Base-by-base conservation (phyloP, 2,113 vertebrate genomes). In the Paramormyrops kingsleyae region DNA sequence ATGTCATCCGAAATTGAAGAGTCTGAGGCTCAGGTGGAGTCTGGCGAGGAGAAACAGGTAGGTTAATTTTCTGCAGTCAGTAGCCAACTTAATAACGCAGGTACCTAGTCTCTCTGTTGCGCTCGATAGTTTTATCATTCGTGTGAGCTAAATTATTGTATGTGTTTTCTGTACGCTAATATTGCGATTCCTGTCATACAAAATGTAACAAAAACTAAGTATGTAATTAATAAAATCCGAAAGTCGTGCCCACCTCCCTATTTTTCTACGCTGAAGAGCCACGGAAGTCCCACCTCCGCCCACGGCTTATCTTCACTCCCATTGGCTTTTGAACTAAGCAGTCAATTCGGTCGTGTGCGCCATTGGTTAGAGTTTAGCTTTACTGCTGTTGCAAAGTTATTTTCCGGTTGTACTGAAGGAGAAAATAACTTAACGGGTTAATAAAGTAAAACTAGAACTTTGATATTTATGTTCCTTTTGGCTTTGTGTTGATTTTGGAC, bases 11-110 rank as follows among this genome's bases (percentile, higher is more conserved):
- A 96, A 47, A 95, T 95, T 87, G 94, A 94, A 91, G 94, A 96
- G 89, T 93, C 93, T 59, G 95, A 95, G 39, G 91, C 91, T 92
- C 94, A 92, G 80, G 85, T 93, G 89, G 95, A 96, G 90, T 93
- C 93, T 9, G 95, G 96, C 88, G 96, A 96, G 53, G 96, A 97
- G 92, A 97, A 97, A 92, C 97, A 97, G 97, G 96, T 97, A 92
- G 90, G 91, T 84, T 56, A 4, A 46, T 77, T 87, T 52, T 39
- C 12, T 86, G 49, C 53, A 66, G 59, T 31, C 39, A 44, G 12
- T 42, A 53, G 42, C 52, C 87, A 80, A 89, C 74, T 89, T 89
- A 27, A 62, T 42, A 31, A 53, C 24, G 35, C 77, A 89, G 49
- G 70, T 53, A 59, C n/a, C 89, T 47, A 39, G 35, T 46, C 17